A percentile compares a stretch with the other conserved stretches of the same genome.
These are phyloP conservation scores for Tokudaia tokunoshimensis DNA, from an alignment of 2,797 vertebrate species.

Conservation along the genomic window DNA sequence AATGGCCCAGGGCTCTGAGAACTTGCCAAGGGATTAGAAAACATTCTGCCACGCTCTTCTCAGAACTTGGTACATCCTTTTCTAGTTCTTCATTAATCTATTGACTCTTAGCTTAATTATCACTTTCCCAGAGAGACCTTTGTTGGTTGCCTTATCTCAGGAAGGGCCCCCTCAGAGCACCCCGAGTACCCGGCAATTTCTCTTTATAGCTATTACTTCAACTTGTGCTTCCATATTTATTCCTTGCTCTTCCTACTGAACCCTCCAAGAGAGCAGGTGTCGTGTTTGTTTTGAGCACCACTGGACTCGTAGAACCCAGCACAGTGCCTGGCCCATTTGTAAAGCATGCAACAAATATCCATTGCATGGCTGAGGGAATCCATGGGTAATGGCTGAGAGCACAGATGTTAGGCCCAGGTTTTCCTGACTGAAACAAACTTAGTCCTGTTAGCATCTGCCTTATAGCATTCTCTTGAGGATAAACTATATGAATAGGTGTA, in stretches of 20 bases:
- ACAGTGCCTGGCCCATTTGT: background rate
- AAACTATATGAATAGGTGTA: background rate
- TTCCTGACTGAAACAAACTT: background rate
- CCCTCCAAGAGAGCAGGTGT: background rate
- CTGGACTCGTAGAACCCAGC: background rate
- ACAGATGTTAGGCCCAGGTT: background rate
- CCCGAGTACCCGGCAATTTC: background rate
- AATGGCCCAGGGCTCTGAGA: background rate
- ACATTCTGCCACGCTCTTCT: conserved; percentile 23
- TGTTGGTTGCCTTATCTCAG: conserved; percentile 34
- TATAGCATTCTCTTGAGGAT: background rate
- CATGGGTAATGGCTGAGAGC: background rate
- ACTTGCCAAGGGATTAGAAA: conserved; percentile 66
- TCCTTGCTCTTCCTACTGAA: background rate
- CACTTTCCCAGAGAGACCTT: conserved; percentile 58
- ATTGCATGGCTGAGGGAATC: background rate
- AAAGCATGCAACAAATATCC: background rate
- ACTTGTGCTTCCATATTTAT: background rate
- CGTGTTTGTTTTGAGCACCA: background rate
- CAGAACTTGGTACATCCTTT: conserved; percentile 54
- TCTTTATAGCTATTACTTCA: conserved; percentile 11
- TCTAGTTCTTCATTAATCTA: conserved; percentile 54
- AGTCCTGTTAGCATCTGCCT: background rate
- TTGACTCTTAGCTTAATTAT: conserved; percentile 67
- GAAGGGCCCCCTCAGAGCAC: background rate